Percentiles rank a stretch among this genome's conserved stretches.
Evolutionary conservation across 2,797 vertebrate species (phyloP).

Genomic region (Alca torda): DNA sequence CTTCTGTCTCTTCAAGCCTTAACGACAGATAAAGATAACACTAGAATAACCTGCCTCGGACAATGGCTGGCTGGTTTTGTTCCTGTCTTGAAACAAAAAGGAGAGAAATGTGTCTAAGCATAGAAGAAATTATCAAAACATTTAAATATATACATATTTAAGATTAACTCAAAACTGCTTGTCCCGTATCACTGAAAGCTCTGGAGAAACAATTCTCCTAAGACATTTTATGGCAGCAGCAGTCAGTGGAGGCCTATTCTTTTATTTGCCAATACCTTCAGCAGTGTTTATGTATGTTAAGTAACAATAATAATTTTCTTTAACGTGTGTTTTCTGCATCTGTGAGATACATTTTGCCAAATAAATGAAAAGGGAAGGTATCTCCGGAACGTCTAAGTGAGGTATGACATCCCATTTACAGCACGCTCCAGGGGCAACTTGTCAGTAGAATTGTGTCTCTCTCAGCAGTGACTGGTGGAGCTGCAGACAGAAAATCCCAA

Average conservation of each 20-base stretch:
- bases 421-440: conserved; percentile 17
- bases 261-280: conserved; percentile 18
- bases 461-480: not conserved
- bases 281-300: not conserved
- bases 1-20: not conserved
- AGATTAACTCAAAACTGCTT: not conserved
- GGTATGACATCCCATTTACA: not conserved
- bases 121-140: not conserved
- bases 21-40: not conserved
- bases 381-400: conserved; percentile 30
- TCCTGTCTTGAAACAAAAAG: not conserved
- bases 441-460: conserved; percentile 31
- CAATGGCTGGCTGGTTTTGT: not conserved
- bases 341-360: conserved; percentile 36
- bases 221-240: not conserved
- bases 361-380: not conserved
- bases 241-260: not conserved
- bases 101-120: not conserved
- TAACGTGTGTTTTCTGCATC: not conserved
- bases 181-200: not conserved
- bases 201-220: not conserved
- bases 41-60: not conserved
- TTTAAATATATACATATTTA: not conserved
- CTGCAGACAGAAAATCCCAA: conserved; percentile 24
- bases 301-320: not conserved